Evolutionary conservation across 2,113 vertebrate species (phyloP).

Genomic region (Chunga burmeisteri): DNA sequence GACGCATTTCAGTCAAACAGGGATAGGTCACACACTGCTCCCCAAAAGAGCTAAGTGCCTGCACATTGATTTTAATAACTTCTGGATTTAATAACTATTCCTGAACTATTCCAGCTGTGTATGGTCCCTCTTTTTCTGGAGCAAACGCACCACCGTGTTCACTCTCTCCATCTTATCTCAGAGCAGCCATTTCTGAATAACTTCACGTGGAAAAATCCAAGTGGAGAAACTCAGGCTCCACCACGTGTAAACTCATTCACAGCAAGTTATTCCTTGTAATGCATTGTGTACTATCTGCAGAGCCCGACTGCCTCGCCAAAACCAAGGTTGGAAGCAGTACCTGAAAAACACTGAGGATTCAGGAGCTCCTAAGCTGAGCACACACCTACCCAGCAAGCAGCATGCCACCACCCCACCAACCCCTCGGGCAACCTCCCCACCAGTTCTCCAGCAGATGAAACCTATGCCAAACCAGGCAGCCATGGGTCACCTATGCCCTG

Average conservation of each 20-base stretch:
- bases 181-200: not conserved
- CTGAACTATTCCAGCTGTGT: not conserved
- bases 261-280: not conserved
- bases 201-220: not conserved
- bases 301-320: not conserved
- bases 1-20: not conserved
- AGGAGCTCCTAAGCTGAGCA: not conserved
- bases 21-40: not conserved
- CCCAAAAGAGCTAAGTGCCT: not conserved
- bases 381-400: not conserved
- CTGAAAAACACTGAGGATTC: not conserved
- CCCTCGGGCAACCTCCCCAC: no score
- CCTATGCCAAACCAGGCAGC: not conserved
- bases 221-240: not conserved
- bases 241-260: not conserved
- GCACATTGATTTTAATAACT: not conserved
- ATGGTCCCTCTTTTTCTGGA: not conserved
- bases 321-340: not conserved
- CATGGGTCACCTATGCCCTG: not conserved
- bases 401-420: rapidly evolving
- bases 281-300: not conserved
- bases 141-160: rapidly evolving
- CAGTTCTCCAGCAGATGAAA: rapidly evolving
- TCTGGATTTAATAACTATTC: not conserved
- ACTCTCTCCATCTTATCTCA: not conserved